Percentiles rank a stretch among this genome's conserved stretches.
These are phyloP conservation scores for Sphyrna mokarran DNA, from an alignment of 2,113 vertebrate genomes.

Conservation along the genomic window DNA sequence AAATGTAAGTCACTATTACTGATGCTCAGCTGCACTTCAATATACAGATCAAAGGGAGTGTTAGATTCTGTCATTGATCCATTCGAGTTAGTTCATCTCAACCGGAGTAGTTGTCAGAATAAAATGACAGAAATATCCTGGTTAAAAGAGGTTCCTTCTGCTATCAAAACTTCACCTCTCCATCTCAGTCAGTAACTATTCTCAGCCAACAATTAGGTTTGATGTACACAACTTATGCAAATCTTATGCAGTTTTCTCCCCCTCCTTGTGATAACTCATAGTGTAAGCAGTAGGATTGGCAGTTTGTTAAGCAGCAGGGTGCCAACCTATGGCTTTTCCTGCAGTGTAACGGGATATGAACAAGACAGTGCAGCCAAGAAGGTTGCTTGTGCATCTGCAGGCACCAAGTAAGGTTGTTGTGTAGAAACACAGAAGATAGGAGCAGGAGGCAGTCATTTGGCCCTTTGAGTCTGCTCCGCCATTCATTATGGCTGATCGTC, in stretches of 20 bases:
- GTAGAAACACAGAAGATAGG: too few species aligned
- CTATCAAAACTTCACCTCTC: neutral
- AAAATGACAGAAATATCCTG: neutral
- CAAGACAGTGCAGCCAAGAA: neutral
- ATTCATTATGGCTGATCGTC: too few species aligned
- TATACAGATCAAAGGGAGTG: neutral
- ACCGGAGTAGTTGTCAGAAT: neutral
- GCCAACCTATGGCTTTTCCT: neutral
- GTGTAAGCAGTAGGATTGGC: neutral
- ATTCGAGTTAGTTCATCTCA: neutral
- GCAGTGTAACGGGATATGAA: neutral
- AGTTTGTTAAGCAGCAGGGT: neutral
- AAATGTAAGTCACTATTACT: neutral
- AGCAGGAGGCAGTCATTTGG: too few species aligned
- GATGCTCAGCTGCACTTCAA: neutral
- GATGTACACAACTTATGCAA: neutral
- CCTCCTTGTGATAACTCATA: neutral
- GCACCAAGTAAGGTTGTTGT: too few species aligned
- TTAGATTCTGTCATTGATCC: neutral
- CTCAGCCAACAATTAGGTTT: neutral
- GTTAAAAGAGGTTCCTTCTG: neutral
- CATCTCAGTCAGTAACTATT: neutral
- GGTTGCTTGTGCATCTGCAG: too few species aligned
- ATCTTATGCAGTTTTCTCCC: neutral
- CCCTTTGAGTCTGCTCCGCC: too few species aligned